Evolutionary conservation across 2,888 invertebrate species (phyloP).

Genomic region (Oxytorus armatus): DNA sequence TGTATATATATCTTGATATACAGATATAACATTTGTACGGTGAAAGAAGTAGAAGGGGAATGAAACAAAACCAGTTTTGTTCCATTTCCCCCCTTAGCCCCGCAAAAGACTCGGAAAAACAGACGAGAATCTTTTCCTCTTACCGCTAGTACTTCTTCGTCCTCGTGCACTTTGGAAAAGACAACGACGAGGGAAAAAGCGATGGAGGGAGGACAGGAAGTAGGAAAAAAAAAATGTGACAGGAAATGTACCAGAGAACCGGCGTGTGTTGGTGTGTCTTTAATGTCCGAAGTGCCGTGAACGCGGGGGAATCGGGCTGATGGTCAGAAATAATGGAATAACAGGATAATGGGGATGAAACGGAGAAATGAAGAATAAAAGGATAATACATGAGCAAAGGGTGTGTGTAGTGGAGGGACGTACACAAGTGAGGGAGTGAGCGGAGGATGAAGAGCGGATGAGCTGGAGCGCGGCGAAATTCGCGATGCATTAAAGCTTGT

Average conservation of each 20-base stretch:
- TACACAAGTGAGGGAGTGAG: not conserved
- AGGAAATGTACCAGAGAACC: constrained; percentile 25
- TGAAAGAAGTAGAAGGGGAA: constrained; percentile 58
- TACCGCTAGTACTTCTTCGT: constrained; percentile 15
- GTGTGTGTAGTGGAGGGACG: not conserved
- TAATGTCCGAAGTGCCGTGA: constrained; percentile 5
- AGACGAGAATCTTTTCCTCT: not conserved
- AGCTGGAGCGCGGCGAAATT: constrained; percentile 38
- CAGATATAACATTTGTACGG: constrained; percentile 24
- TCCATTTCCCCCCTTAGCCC: constrained; percentile 54
- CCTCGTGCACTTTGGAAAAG: not conserved
- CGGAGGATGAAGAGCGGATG: constrained; percentile 36
- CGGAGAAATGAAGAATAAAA: constrained; percentile 19
- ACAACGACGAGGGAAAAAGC: constrained; percentile 30
- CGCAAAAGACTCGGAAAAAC: constrained; percentile 16
- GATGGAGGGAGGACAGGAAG: not conserved
- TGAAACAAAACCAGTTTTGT: constrained; percentile 71
- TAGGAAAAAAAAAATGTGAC: constrained; percentile 14
- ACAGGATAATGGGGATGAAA: constrained; percentile 51
- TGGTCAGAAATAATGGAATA: constrained; percentile 67
- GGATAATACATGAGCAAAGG: not conserved
- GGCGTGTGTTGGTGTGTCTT: not conserved
- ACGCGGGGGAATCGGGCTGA: constrained; percentile 13
- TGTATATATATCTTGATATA: constrained; percentile 28
- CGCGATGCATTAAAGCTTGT: constrained; percentile 73